Base-by-base conservation (phyloP, 2,113 vertebrate genomes). In the Mola mola region DNA sequence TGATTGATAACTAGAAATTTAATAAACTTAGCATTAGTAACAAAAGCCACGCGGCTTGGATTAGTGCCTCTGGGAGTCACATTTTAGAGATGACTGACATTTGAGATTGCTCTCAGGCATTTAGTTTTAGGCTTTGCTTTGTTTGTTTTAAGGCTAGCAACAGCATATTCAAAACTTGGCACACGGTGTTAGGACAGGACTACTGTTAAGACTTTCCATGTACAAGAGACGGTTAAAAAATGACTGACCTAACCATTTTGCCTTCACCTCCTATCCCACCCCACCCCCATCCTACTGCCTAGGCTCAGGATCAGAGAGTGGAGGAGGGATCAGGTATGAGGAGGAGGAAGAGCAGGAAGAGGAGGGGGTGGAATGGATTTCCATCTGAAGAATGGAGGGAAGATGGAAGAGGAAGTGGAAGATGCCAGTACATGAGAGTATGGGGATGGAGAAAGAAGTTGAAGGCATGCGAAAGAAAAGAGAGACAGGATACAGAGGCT, bases 401-500 rank as follows among this genome's bases (percentile, higher is more conserved):
- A 4, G n/a, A 41, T 21, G 36, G 21, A 61, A 20, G 68, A 56
- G 58, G 16, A 53, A 16, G 55, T 67, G 19, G 55, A 67, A 56
- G 73, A 76, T 33, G 66, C 73, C 78, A 72, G 70, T 51, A 74
- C 47, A 69, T 44, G 46, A 74, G 21, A 66, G 46, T 53, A 69
- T 60, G 40, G 13, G 60, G 46, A 75, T 57, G 82, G 47, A 68
- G 68, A 75, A 67, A 86, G 67, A 68, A 56, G 77, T 73, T 66
- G 64, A 81, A 57, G 76, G 78, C 75, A 84, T 81, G 75, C 62
- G 66, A 83, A 64, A 85, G 59, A 87, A 78, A 73, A 82, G 58
- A 88, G 44, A 90, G 72, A 90, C 84, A 91, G 86, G 84, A 91
- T 84, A 88, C 68, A 89, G 57, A 88, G 31, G 68, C 81, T 81